These are phyloP conservation scores for Grapholita molesta DNA, from an alignment of 1,140 invertebrate genomes.

Conservation along the genomic window DNA sequence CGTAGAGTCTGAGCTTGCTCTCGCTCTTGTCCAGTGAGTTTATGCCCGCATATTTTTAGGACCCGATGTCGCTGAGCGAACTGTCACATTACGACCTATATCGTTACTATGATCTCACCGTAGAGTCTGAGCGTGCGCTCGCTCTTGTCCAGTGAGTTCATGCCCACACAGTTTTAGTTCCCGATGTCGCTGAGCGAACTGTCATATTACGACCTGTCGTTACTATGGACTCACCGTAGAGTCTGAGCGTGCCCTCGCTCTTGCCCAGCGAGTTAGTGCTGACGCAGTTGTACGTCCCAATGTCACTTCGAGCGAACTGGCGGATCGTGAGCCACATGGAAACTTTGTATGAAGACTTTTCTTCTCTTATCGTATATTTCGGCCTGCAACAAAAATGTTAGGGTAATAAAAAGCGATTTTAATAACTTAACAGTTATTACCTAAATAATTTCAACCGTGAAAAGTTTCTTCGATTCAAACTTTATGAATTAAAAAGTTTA, in stretches of 20 bases:
- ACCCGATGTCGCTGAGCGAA: too few relatives aligned
- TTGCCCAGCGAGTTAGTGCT: slow-evolving; percentile 93
- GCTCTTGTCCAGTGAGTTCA: not conserved
- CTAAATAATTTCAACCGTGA: too few relatives aligned
- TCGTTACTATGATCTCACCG: not conserved
- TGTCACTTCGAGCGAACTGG: slow-evolving; percentile 87
- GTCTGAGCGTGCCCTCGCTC: slow-evolving; percentile 89
- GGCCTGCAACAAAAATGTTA: slow-evolving; percentile 77
- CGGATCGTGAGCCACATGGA: slow-evolving; percentile 91
- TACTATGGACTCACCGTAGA: slow-evolving; percentile 95
- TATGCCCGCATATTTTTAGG: too few relatives aligned
- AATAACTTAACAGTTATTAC: too few relatives aligned
- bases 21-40: too few relatives aligned
- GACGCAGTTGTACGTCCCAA: slow-evolving; percentile 94
- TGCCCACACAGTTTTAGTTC: not conserved
- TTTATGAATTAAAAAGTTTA: too few relatives aligned
- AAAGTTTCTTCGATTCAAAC: too few relatives aligned
- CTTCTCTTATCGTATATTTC: slow-evolving; percentile 90
- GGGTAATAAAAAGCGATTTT: too few relatives aligned
- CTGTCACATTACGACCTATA: too few relatives aligned
- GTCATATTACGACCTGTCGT: too few relatives aligned
- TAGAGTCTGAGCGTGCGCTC: not conserved
- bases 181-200: not conserved
- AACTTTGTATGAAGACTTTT: slow-evolving; percentile 88
- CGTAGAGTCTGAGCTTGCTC: too few relatives aligned